phyloP scores from a whole-genome alignment of 2,797 vertebrate genomes.

The Cyclura pinguis region DNA sequence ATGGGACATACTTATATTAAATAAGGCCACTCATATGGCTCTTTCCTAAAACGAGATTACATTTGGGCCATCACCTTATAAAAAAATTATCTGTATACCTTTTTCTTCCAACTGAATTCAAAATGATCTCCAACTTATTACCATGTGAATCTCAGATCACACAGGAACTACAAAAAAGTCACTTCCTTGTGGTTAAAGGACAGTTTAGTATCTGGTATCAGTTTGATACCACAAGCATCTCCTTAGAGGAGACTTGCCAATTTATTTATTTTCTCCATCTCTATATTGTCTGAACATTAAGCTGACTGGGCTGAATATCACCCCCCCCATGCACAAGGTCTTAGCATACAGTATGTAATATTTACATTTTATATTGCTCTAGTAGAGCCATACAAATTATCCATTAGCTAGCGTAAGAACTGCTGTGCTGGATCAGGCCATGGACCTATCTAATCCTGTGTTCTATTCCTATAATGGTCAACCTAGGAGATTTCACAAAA shows the following conservation, averaged over 20 bases:
- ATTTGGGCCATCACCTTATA: background rate
- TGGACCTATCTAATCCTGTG: background rate
- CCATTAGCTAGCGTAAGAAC: background rate
- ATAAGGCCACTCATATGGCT: background rate
- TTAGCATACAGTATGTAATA: too few species aligned
- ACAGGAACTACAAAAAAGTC: background rate
- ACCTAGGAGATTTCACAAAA: background rate
- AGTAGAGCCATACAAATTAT: background rate
- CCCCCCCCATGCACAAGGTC: background rate
- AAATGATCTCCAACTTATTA: background rate
- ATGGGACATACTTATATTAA: background rate
- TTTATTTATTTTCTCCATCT: background rate
- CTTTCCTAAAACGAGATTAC: background rate
- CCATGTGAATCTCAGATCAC: background rate
- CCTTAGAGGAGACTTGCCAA: background rate
- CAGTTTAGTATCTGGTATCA: background rate
- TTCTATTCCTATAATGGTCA: background rate
- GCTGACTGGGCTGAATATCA: background rate
- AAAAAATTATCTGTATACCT: background rate
- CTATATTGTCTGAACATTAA: background rate
- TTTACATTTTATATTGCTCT: background rate
- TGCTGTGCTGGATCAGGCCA: background rate
- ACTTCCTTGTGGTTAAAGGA: background rate
- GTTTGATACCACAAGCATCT: background rate
- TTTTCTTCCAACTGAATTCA: background rate